Evolutionary conservation across 2,113 vertebrate species (phyloP).

Genomic region (Uria lomvia): DNA sequence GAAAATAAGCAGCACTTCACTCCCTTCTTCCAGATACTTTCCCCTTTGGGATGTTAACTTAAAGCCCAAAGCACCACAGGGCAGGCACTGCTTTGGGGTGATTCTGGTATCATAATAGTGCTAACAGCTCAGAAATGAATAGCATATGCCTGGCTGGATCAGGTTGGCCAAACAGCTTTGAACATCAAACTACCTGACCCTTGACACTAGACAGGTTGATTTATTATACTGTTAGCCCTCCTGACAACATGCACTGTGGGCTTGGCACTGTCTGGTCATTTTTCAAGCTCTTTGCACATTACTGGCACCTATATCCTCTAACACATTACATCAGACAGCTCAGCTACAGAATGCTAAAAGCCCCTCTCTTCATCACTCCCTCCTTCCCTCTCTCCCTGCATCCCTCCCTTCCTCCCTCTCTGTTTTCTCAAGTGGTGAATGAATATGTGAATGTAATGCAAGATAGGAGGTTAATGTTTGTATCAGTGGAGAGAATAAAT

Average conservation of each 20-base stretch:
- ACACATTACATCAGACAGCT: slow-evolving; percentile 30
- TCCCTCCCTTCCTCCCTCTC: neutral
- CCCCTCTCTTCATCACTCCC: neutral
- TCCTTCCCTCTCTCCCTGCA: neutral
- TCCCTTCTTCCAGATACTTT: neutral
- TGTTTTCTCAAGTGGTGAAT: neutral
- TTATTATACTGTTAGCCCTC: slow-evolving; percentile 60
- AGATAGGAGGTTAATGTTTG: neutral
- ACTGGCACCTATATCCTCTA: slow-evolving; percentile 33
- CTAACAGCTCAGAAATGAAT: neutral
- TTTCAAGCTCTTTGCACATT: slow-evolving; percentile 68
- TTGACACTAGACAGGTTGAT: slow-evolving; percentile 69
- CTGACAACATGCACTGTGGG: slow-evolving; percentile 37
- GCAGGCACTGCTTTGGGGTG: neutral
- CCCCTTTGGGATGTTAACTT: neutral
- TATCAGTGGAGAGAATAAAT: neutral
- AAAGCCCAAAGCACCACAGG: neutral
- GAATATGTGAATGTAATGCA: neutral
- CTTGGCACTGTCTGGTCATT: slow-evolving; percentile 60
- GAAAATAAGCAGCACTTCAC: neutral
- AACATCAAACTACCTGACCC: slow-evolving; percentile 51
- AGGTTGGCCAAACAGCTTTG: slow-evolving; percentile 40
- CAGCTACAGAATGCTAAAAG: slow-evolving; percentile 56
- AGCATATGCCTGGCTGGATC: slow-evolving; percentile 13
- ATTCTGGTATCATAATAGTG: neutral